Evolutionary conservation across 2,888 invertebrate species (phyloP).

Genomic region (Drosophila incognita): DNA sequence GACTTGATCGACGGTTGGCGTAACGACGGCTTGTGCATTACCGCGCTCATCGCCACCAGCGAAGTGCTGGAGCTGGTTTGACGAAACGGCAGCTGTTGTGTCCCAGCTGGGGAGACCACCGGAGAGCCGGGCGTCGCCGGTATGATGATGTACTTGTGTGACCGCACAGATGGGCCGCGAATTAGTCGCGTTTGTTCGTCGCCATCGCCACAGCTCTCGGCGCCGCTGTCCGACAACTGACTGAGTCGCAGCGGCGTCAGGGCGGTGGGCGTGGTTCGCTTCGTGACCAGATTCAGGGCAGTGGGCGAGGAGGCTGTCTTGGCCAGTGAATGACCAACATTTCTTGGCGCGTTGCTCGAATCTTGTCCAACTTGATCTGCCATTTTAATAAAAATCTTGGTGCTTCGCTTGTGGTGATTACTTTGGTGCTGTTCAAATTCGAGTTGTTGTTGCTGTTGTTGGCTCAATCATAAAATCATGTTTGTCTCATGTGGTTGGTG

Average conservation of each 20-base stretch:
- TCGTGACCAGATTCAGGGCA: slow-evolving; percentile 55
- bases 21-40: slow-evolving; percentile 59
- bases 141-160: slow-evolving; percentile 84
- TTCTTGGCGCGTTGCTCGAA: slow-evolving; percentile 24
- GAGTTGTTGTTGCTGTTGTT: slow-evolving; percentile 26
- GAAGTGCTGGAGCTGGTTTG: slow-evolving; percentile 75
- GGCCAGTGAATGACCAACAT: slow-evolving; percentile 25
- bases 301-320: slow-evolving; percentile 71
- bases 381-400: slow-evolving; percentile 28
- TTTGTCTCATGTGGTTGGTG: slow-evolving; percentile 33
- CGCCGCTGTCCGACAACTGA: slow-evolving; percentile 81
- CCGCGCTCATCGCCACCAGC: slow-evolving; percentile 68
- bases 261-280: slow-evolving; percentile 56
- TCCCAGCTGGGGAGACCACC: neutral
- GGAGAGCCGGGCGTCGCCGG: slow-evolving; percentile 78
- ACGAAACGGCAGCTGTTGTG: slow-evolving; percentile 61
- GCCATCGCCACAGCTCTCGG: slow-evolving; percentile 77
- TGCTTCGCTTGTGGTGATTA: slow-evolving; percentile 6
- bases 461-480: slow-evolving; percentile 65
- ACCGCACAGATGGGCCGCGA: slow-evolving; percentile 77
- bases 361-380: slow-evolving; percentile 47
- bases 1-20: slow-evolving; percentile 61
- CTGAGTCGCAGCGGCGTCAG: slow-evolving; percentile 75
- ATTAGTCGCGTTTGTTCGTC: slow-evolving; percentile 83
- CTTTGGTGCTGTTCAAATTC: slow-evolving; percentile 30